Evolutionary conservation across 2,888 invertebrate species (phyloP), one percentile per base, ranked within the genome.

Genomic region (Gibbula magus): DNA sequence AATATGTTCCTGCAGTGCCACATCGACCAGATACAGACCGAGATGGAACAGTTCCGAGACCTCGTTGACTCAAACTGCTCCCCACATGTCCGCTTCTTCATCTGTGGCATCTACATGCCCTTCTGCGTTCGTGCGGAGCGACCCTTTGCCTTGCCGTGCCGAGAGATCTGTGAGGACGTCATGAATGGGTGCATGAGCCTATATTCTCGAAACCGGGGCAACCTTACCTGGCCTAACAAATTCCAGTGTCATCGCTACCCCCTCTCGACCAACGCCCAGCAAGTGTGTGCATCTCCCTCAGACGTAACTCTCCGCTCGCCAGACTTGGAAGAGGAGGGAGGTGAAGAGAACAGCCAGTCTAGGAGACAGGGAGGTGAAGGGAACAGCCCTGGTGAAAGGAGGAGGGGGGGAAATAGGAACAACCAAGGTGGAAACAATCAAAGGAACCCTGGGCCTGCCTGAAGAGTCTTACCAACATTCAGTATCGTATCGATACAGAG

Each of bases 211-310:
- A 76, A 86, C 16, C 86, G 86, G 70, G 83, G 84, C 8, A 85
- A 84, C 0, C 81, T 90, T 0, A 85, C 85, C 7, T 90, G 90
- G 90, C 88, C 89, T 4, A 85, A 84, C 52, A 90, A 90, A 80
- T 82, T 90, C 8, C 90, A 90, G 73, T 90, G 90, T 79, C 90
- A 89, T 74, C 81, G 89, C 7, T 90, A 86, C 67, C 86, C 87
- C 7, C 22, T 35, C 4, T 79, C 78, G 1, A 73, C 73, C 20
- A 78, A 74, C 75, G n/a, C 22, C 4, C 70, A 79, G 67, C 70
- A 78, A 13, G 61, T 74, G 0, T 89, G 89, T 67, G 84, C 85
- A 22, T 85, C 86, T 81, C 88, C 88, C 0, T 81, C 67, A 7
- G 89, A 89, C 22, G 29, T 66, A 5, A 20, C 39, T 13, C 56